Conservation (phyloP, 2,888 invertebrate genomes). For the Campaea margaritaria region DNA sequence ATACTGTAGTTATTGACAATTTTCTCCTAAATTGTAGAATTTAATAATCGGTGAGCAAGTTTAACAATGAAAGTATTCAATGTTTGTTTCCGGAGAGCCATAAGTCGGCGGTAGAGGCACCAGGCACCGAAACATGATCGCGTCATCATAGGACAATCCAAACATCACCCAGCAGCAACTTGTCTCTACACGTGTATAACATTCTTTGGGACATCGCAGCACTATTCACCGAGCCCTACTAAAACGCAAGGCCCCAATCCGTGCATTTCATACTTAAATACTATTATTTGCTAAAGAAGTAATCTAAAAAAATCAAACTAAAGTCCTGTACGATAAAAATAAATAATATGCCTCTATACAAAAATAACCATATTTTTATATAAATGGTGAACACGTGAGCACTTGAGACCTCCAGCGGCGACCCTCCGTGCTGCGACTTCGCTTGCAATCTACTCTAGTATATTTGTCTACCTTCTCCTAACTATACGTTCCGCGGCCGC, state of each 20-base stretch:
- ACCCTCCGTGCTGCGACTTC: slow-evolving; percentile 34
- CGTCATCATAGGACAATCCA: slow-evolving; percentile 48
- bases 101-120: slow-evolving; percentile 10
- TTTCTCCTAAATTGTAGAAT: neutral
- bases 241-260: slow-evolving; percentile 80
- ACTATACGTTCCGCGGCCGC: slow-evolving; percentile 43
- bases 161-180: slow-evolving; percentile 55
- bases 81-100: slow-evolving; percentile 8
- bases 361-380: slow-evolving; percentile 74
- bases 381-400: slow-evolving; percentile 81
- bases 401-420: slow-evolving; percentile 60
- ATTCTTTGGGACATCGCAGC: slow-evolving; percentile 83
- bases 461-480: slow-evolving; percentile 42
- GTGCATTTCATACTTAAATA: slow-evolving; percentile 70
- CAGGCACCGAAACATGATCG: slow-evolving; percentile 44
- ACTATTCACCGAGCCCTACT: slow-evolving; percentile 78
- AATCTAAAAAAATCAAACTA: slow-evolving; percentile 72
- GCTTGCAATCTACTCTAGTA: slow-evolving; percentile 40
- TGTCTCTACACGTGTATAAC: slow-evolving; percentile 72
- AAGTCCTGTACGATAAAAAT: slow-evolving; percentile 73
- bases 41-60: neutral
- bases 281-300: slow-evolving; percentile 76
- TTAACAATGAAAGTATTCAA: neutral
- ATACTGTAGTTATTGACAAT: neutral
- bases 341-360: slow-evolving; percentile 84